These are phyloP conservation scores for Drosophila rufa DNA, from an alignment of 1,140 invertebrate genomes.

Conservation along the genomic window DNA sequence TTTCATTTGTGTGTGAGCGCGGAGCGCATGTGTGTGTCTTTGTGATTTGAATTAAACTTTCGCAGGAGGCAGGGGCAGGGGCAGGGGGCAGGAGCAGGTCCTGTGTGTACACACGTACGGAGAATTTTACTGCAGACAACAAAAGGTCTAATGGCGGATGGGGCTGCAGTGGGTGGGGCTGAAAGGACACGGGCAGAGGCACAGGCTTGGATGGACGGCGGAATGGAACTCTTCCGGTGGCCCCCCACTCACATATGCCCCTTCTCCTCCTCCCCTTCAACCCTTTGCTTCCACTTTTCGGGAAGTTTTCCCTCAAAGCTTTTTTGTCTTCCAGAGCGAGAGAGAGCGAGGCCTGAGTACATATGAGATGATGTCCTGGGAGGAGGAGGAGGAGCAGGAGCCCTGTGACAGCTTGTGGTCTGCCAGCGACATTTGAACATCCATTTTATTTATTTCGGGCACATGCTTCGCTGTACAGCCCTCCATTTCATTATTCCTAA, in stretches of 20 bases:
- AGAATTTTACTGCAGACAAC: constrained; percentile 80
- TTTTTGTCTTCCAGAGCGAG: constrained; percentile 51
- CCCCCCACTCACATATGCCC: constrained; percentile 24
- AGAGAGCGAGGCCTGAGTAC: background rate
- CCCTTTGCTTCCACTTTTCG: constrained; percentile 67
- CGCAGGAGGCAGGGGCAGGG: constrained; percentile 30
- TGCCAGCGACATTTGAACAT: constrained; percentile 79
- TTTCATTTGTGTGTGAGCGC: constrained; percentile 46
- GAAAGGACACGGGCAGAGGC: constrained; percentile 22
- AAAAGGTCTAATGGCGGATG: constrained; percentile 63
- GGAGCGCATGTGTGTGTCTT: constrained; percentile 67
- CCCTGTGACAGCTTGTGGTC: constrained; percentile 82
- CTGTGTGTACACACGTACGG: constrained; percentile 62
- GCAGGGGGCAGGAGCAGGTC: constrained; percentile 7
- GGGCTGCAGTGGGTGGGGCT: constrained; percentile 13
- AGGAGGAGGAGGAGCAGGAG: constrained; percentile 11
- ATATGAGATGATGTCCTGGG: constrained; percentile 45
- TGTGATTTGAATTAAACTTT: constrained; percentile 82
- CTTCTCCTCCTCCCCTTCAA: constrained; percentile 29
- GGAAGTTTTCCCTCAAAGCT: constrained; percentile 79
- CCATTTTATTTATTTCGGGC: constrained; percentile 71
- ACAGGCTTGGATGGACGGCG: constrained; percentile 30
- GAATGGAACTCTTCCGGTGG: constrained; percentile 37
- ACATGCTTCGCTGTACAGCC: constrained; percentile 41
- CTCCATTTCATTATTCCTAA: background rate